Percentiles rank a stretch among this genome's conserved stretches.
These are phyloP conservation scores for Monochamus alternatus DNA, from an alignment of 2,888 invertebrate genomes.

Conservation along the genomic window DNA sequence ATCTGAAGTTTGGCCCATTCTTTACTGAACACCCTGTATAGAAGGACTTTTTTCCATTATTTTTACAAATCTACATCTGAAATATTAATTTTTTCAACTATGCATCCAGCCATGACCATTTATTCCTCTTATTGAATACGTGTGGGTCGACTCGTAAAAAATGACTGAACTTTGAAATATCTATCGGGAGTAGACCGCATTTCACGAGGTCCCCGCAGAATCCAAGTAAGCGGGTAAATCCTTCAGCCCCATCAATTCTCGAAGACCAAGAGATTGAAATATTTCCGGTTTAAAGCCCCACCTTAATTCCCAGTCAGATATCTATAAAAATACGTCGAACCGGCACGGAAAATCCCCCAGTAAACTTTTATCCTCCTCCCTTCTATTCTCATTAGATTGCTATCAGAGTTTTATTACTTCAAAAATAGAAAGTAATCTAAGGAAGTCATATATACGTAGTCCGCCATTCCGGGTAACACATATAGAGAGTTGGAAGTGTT, in stretches of 20 bases:
- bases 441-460: constrained; percentile 43
- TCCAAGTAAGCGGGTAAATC: neutral
- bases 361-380: constrained; percentile 31
- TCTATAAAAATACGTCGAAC: constrained; percentile 16
- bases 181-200: neutral
- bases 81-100: no score
- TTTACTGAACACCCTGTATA: no score
- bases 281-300: constrained; percentile 7
- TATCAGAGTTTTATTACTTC: constrained; percentile 35
- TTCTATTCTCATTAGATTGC: constrained; percentile 34
- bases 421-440: constrained; percentile 41
- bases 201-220: neutral
- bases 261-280: constrained; percentile 2
- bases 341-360: constrained; percentile 14
- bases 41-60: no score
- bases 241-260: constrained; percentile 5
- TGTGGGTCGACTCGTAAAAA: neutral
- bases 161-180: neutral
- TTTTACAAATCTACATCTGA: no score
- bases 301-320: constrained; percentile 3
- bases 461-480: constrained; percentile 38
- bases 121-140: no score
- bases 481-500: constrained; percentile 46
- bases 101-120: no score
- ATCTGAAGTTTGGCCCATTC: no score